These are phyloP conservation scores for Lepidurus packardi DNA, from an alignment of 1,140 invertebrate genomes.

Conservation along the genomic window DNA sequence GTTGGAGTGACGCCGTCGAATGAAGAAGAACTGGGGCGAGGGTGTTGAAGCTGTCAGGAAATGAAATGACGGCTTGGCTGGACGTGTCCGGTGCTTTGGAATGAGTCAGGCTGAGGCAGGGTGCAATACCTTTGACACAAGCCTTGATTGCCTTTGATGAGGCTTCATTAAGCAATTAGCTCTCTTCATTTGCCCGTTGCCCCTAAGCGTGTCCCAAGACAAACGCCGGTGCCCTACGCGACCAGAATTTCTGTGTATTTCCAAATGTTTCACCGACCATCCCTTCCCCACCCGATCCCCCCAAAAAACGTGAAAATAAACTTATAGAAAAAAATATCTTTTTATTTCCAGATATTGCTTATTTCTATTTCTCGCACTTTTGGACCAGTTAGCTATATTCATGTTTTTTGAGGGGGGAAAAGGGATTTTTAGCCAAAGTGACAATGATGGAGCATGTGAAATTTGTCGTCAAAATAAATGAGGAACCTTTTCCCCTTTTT, in stretches of 20 bases:
- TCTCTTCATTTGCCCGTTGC: neutral
- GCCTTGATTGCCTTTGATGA: constrained; percentile 6
- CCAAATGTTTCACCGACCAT: neutral
- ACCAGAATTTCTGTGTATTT: neutral
- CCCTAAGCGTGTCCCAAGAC: constrained; percentile 1
- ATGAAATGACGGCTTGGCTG: constrained; percentile 7
- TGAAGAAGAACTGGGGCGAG: neutral
- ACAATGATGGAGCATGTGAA: neutral
- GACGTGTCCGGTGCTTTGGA: constrained; percentile 12
- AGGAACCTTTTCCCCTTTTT: neutral
- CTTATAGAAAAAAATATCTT: neutral
- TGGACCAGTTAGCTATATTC: neutral
- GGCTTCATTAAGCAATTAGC: constrained; percentile 22
- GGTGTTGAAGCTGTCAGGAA: constrained; percentile 17
- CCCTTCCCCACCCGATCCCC: neutral
- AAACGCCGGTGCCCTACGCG: neutral
- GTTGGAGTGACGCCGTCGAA: constrained; percentile 6
- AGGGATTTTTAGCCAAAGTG: neutral
- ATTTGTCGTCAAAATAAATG: constrained; percentile 7
- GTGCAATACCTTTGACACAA: constrained; percentile 21
- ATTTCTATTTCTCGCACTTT: neutral
- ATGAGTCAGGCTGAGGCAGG: neutral
- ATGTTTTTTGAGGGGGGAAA: neutral
- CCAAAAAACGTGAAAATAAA: neutral
- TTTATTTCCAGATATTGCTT: neutral